phyloP scores from a whole-genome alignment of 2,113 vertebrate species.

The Paedocypris sp. region DNA sequence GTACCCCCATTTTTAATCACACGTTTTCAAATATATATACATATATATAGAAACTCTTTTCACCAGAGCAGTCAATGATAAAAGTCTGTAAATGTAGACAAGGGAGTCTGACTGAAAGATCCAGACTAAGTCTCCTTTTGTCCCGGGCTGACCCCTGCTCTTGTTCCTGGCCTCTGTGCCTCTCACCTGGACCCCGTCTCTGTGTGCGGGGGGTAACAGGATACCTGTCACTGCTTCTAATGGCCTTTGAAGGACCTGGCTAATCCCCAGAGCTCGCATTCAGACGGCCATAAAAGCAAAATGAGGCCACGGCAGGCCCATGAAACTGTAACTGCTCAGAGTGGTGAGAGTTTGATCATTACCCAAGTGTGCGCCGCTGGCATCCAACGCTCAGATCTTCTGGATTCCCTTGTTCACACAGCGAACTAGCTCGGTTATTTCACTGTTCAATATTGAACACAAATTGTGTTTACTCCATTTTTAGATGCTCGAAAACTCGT shows the following conservation, averaged over 20 bases:
- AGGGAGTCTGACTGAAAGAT: constrained; percentile 4
- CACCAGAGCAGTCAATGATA: background rate
- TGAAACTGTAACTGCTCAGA: constrained; percentile 56
- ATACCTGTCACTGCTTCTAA: constrained; percentile 73
- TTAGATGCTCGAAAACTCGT: too few relatives aligned
- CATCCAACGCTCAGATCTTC: too few relatives aligned
- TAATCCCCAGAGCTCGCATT: constrained; percentile 65
- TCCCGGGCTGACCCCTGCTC: constrained; percentile 67
- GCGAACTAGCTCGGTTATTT: too few relatives aligned
- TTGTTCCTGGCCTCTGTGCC: constrained; percentile 59
- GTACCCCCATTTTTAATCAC: background rate
- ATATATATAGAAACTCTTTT: background rate
- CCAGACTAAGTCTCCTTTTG: constrained; percentile 56
- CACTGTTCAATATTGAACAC: too few relatives aligned
- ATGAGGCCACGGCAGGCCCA: constrained; percentile 47
- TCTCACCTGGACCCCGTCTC: constrained; percentile 65
- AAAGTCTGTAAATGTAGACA: background rate
- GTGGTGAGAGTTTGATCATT: constrained; percentile 62
- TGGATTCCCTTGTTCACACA: too few relatives aligned
- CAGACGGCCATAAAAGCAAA: constrained; percentile 54
- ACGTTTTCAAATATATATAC: background rate
- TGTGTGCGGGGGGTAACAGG: constrained; percentile 53
- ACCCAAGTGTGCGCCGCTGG: constrained; percentile 47
- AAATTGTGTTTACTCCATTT: too few relatives aligned
- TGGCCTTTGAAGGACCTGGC: constrained; percentile 68